Conservation (phyloP, 2,888 invertebrate species). For the Scaptomyza cyrtandrae region DNA sequence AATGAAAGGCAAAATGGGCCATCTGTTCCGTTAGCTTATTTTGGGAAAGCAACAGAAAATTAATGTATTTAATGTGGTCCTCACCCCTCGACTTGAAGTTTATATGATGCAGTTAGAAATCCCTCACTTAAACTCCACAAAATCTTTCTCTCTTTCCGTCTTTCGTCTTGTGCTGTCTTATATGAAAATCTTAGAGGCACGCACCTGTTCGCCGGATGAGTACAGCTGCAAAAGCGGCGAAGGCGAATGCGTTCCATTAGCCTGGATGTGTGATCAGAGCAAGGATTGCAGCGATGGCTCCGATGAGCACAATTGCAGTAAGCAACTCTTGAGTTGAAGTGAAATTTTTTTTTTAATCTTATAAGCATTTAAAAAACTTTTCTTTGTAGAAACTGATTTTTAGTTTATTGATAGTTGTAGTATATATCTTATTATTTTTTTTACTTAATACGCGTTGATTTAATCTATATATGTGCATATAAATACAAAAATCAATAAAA, state of each 20-base stretch:
- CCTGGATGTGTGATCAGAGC: conserved; percentile 97
- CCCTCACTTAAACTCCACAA: conserved; percentile 11
- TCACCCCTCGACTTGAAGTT: conserved; percentile 23
- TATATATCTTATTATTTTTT: not conserved
- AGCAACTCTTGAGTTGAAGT: conserved; percentile 84
- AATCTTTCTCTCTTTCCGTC: not conserved
- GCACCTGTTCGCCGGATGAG: conserved; percentile 93
- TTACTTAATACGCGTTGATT: not conserved
- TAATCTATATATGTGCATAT: not conserved
- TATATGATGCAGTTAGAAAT: conserved; percentile 44
- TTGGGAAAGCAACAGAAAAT: conserved; percentile 27
- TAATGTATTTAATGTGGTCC: conserved; percentile 56
- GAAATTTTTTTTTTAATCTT: not conserved
- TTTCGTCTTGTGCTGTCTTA: conserved; percentile 64
- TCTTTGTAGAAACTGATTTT: not conserved
- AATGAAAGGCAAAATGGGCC: conserved; percentile 4
- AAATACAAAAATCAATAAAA: not conserved
- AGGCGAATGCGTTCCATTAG: conserved; percentile 95
- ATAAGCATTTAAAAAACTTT: not conserved
- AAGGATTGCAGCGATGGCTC: conserved; percentile 95
- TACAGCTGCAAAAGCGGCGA: conserved; percentile 93
- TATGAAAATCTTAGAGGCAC: conserved; percentile 87
- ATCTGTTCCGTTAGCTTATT: conserved; percentile 30
- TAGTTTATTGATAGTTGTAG: not conserved
- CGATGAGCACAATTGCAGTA: conserved; percentile 97